A percentile compares a stretch with the other conserved stretches of the same genome.
Conservation (phyloP, 2,113 vertebrate genomes). For the Hippopotamus amphibius region DNA sequence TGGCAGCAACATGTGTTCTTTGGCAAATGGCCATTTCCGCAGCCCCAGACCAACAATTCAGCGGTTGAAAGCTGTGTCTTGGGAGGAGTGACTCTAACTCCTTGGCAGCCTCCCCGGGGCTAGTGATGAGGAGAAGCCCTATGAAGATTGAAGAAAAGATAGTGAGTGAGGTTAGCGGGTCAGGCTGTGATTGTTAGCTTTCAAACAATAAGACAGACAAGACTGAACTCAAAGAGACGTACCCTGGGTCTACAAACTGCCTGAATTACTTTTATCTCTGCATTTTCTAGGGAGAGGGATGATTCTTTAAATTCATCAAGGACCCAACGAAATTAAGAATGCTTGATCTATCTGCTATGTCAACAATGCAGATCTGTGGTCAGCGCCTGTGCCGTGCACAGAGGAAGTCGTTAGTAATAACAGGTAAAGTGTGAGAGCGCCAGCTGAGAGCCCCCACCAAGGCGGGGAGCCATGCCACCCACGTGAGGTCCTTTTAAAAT, state of each 20-base stretch:
- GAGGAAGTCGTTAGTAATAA: neutral
- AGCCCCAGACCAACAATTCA: slow-evolving; percentile 1
- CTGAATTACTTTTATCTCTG: neutral
- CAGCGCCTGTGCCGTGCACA: neutral
- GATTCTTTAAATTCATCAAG: neutral
- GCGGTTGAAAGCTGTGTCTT: neutral
- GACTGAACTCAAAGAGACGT: neutral
- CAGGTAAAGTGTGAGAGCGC: neutral
- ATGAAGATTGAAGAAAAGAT: slow-evolving; percentile 3
- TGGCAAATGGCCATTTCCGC: slow-evolving; percentile 69
- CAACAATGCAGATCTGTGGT: neutral
- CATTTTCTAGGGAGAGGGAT: neutral
- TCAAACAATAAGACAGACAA: neutral
- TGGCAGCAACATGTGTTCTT: slow-evolving; percentile 69
- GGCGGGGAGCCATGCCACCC: neutral
- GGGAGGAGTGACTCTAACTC: neutral
- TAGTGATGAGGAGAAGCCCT: neutral
- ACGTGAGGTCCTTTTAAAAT: neutral
- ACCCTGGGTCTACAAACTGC: neutral
- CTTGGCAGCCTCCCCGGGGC: slow-evolving; percentile 36
- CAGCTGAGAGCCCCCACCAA: neutral
- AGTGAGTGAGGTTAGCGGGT: slow-evolving; percentile 34
- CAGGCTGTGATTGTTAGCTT: slow-evolving; percentile 12
- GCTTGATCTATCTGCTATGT: neutral
- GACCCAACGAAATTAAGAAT: neutral